Percentiles rank a stretch among this genome's conserved stretches.
phyloP scores from a whole-genome alignment of 2,797 vertebrate species.

The Mormyrops attenuatus region DNA sequence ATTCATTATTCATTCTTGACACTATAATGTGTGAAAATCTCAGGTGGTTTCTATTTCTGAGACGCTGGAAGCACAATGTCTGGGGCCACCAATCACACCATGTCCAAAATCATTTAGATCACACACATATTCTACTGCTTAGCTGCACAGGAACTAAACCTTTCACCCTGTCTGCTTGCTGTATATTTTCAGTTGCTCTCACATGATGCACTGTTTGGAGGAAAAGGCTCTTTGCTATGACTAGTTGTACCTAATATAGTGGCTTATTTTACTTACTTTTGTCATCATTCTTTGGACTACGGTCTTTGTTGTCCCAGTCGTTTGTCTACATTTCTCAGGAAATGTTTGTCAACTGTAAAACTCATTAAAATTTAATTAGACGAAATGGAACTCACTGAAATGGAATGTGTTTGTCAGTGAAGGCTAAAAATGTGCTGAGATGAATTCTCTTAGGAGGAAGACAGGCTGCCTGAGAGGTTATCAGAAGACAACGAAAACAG shows the following conservation, averaged over 20 bases:
- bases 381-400: neutral
- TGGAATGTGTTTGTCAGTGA: neutral
- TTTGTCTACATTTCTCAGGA: neutral
- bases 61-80: neutral
- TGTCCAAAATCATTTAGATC: neutral
- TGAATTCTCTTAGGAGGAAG: neutral
- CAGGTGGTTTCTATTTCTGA: neutral
- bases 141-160: neutral
- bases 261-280: neutral
- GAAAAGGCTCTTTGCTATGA: neutral
- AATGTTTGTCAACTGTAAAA: neutral
- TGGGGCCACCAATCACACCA: neutral
- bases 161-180: neutral
- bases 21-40: neutral
- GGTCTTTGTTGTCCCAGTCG: neutral
- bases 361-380: neutral
- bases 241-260: neutral
- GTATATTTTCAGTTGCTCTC: neutral
- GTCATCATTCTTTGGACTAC: neutral
- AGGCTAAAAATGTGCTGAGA: neutral
- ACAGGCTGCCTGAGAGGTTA: neutral
- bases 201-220: neutral
- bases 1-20: neutral
- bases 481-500: neutral
- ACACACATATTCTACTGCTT: neutral